phyloP scores from a whole-genome alignment of 2,113 vertebrate species.

The Ranitomeya imitator region DNA sequence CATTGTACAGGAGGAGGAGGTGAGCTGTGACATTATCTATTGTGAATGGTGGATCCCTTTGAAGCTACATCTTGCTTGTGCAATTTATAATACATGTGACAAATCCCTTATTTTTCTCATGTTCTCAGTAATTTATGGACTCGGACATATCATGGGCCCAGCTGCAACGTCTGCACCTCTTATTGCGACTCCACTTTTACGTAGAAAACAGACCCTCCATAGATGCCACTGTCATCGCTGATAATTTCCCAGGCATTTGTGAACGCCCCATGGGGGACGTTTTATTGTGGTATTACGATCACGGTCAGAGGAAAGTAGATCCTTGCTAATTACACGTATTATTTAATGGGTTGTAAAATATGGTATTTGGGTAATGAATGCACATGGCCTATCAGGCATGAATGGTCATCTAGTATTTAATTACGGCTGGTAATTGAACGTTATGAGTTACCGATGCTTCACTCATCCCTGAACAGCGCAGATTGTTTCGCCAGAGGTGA shows the following conservation, averaged over 20 bases:
- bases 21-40: too few relatives aligned
- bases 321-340: not conserved
- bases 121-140: too few relatives aligned
- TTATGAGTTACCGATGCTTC: constrained; percentile 19
- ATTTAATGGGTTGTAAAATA: constrained; percentile 35
- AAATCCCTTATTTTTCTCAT: too few relatives aligned
- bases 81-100: too few relatives aligned
- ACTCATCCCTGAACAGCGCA: constrained; percentile 1
- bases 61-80: too few relatives aligned
- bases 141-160: too few relatives aligned
- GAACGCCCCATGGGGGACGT: not conserved
- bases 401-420: constrained; percentile 48
- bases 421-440: constrained; percentile 37
- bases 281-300: constrained; percentile 5
- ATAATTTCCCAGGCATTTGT: not conserved
- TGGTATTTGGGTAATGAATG: constrained; percentile 40
- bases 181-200: not conserved
- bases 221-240: not conserved
- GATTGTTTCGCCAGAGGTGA: not conserved
- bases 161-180: not conserved
- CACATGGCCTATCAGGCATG: constrained; percentile 21
- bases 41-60: too few relatives aligned
- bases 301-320: constrained; percentile 3
- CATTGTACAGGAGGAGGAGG: too few relatives aligned
- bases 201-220: not conserved